Conservation (phyloP, 2,888 invertebrate species). For the Drosophila prostipennis region DNA sequence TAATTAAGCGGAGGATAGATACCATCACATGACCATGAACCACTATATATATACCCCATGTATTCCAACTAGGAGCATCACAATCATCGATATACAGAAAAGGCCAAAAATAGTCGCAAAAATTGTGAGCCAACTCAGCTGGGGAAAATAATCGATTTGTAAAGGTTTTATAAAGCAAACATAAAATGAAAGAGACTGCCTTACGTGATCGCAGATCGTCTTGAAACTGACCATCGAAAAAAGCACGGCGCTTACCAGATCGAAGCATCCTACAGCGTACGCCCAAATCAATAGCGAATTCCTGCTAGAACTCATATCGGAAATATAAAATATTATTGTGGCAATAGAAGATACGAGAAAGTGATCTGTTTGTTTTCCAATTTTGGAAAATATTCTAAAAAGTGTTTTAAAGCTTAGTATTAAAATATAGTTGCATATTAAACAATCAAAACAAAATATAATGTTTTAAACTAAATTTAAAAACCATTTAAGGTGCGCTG, state of each 20-base stretch:
- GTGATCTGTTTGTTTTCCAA: neutral
- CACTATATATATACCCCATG: slow-evolving; percentile 41
- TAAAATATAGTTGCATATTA: no score
- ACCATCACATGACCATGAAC: neutral
- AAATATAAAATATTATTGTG: neutral
- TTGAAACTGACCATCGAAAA: slow-evolving; percentile 48
- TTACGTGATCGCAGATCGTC: slow-evolving; percentile 53
- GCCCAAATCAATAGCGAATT: slow-evolving; percentile 46
- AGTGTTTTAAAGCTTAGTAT: no score
- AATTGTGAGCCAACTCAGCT: slow-evolving; percentile 67
- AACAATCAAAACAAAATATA: no score
- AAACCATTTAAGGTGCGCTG: no score
- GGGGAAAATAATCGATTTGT: neutral
- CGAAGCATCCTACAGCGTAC: slow-evolving; percentile 61
- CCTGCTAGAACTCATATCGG: neutral
- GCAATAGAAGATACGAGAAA: neutral
- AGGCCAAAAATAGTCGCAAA: slow-evolving; percentile 54
- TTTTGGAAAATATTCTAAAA: no score
- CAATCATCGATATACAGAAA: slow-evolving; percentile 63
- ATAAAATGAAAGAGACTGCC: neutral
- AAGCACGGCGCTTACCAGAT: slow-evolving; percentile 55
- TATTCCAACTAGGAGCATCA: slow-evolving; percentile 54
- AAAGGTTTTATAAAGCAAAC: neutral
- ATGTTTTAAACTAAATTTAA: no score
- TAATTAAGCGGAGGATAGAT: neutral